Percentiles rank a stretch among this genome's conserved stretches.
Evolutionary conservation across 2,797 vertebrate species (phyloP).

Genomic region (Tachyglossus aculeatus): DNA sequence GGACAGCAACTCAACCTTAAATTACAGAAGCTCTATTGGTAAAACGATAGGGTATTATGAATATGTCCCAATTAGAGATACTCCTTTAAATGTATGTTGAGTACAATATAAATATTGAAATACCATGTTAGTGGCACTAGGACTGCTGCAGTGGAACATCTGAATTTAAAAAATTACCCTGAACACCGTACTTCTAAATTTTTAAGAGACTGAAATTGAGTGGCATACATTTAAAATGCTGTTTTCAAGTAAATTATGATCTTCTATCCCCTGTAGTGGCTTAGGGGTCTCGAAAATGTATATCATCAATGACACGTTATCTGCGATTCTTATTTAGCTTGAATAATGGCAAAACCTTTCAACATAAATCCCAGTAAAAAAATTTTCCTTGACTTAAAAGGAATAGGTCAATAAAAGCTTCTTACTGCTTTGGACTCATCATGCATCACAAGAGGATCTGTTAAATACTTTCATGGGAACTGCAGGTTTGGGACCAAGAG

Average conservation of each 20-base stretch:
- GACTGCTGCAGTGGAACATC: conserved; percentile 10
- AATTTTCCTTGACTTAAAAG: conserved; percentile 46
- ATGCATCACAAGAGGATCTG: conserved; percentile 39
- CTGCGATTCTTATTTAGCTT: conserved; percentile 25
- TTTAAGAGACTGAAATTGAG: background rate
- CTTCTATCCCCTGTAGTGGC: background rate
- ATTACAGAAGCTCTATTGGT: background rate
- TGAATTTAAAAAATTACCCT: background rate
- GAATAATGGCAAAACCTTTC: conserved; percentile 13
- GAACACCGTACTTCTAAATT: background rate
- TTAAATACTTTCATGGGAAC: conserved; percentile 55
- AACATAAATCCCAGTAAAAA: conserved; percentile 21
- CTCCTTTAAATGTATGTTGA: background rate
- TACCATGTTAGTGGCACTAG: background rate
- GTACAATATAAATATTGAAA: background rate
- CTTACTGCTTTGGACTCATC: conserved; percentile 30
- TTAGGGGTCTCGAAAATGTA: conserved; percentile 12
- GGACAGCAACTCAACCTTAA: background rate
- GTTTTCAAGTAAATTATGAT: conserved; percentile 22
- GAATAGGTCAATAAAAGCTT: conserved; percentile 52
- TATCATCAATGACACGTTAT: conserved; percentile 8
- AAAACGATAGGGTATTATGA: background rate
- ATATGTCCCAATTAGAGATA: background rate
- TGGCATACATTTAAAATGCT: background rate
- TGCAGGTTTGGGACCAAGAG: conserved; percentile 11